A percentile compares a stretch with the other conserved stretches of the same genome.
Conservation (phyloP, 2,888 invertebrate genomes). For the Archips crataeganus region DNA sequence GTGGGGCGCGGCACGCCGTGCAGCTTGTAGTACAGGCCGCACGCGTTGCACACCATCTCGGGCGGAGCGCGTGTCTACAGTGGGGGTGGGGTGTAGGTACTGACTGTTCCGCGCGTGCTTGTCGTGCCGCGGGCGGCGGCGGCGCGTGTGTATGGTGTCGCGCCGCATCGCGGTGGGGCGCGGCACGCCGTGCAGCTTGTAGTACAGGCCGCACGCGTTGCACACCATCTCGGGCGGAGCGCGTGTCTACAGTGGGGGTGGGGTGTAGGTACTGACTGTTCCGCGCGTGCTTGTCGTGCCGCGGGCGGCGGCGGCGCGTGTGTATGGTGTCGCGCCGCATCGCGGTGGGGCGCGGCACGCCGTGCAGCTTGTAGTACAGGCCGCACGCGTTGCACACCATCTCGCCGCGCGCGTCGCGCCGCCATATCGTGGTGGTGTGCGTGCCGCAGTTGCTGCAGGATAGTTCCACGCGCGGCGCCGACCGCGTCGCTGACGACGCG, state of each 20-base stretch:
- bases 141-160: no score
- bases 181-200: conserved; percentile 97
- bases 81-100: conserved; percentile 49
- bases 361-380: conserved; percentile 98
- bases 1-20: conserved; percentile 98
- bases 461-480: conserved; percentile 90
- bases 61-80: conserved; percentile 95
- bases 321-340: conserved; percentile 99
- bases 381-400: conserved; percentile 99
- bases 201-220: conserved; percentile 99
- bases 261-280: conserved; percentile 70
- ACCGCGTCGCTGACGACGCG: conserved; percentile 49
- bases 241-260: conserved; percentile 88
- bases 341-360: conserved; percentile 95
- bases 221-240: conserved; percentile 99
- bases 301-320: conserved; percentile 94
- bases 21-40: conserved; percentile 98
- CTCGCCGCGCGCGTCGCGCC: conserved; percentile 97
- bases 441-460: conserved; percentile 98
- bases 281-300: conserved; percentile 87
- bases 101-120: no score
- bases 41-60: conserved; percentile 99
- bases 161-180: no score
- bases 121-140: no score
- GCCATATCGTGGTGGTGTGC: conserved; percentile 98